Percentiles rank a stretch among this genome's conserved stretches.
These are phyloP conservation scores for Coptodon bakossiorum DNA, from an alignment of 2,113 vertebrate genomes.

Conservation along the genomic window DNA sequence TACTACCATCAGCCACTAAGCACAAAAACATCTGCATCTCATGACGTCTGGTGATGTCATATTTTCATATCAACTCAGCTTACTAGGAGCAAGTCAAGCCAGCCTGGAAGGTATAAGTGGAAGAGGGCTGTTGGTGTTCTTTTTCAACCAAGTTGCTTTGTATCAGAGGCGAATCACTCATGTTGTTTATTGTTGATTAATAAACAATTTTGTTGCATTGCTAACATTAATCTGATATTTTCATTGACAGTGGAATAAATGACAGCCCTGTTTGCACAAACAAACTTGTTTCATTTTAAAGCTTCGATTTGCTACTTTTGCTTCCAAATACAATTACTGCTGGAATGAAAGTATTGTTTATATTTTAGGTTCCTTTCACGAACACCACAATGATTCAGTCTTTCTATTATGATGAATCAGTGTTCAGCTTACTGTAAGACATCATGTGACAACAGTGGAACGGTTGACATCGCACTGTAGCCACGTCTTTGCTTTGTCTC, in stretches of 20 bases:
- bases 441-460: not conserved
- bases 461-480: not conserved
- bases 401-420: constrained; percentile 21
- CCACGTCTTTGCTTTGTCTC: constrained; percentile 16
- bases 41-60: not conserved
- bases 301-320: not conserved
- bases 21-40: not conserved
- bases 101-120: not conserved
- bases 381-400: constrained; percentile 30
- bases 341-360: constrained; percentile 14
- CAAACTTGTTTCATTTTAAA: constrained; percentile 2
- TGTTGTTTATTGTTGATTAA: not conserved
- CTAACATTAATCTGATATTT: not conserved
- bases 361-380: constrained; percentile 8
- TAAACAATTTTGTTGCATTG: not conserved
- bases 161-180: not conserved
- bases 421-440: not conserved
- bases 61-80: not conserved
- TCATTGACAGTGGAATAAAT: not conserved
- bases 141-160: not conserved
- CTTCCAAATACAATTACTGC: constrained; percentile 13
- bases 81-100: not conserved
- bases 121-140: not conserved
- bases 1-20: not conserved
- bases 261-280: not conserved